phyloP scores from a whole-genome alignment of 1,140 invertebrate species.

The Drosophila ficusphila region DNA sequence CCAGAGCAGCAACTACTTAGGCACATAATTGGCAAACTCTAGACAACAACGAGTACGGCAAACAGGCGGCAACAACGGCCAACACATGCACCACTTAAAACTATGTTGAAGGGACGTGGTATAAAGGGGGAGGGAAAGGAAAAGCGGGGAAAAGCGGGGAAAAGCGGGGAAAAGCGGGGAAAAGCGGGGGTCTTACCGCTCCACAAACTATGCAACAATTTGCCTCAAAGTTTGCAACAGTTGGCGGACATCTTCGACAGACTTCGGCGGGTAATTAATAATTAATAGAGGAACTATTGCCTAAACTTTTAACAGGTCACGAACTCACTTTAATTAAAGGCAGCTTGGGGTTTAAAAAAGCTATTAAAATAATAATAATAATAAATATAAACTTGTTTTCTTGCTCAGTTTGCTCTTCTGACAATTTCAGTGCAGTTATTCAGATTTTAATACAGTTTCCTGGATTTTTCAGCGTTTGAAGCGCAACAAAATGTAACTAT shows the following conservation, averaged over 20 bases:
- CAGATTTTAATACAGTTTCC: too few relatives aligned
- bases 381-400: too few relatives aligned
- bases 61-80: slow-evolving; percentile 20
- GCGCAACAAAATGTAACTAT: too few relatives aligned
- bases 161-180: background rate
- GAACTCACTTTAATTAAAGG: too few relatives aligned
- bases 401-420: too few relatives aligned
- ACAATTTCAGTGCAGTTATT: too few relatives aligned
- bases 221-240: slow-evolving; percentile 31
- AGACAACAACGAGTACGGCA: slow-evolving; percentile 28
- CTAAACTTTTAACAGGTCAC: too few relatives aligned
- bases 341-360: too few relatives aligned
- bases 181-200: background rate
- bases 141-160: background rate
- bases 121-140: background rate
- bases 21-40: slow-evolving; percentile 37
- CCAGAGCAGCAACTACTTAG: slow-evolving; percentile 32
- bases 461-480: too few relatives aligned
- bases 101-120: slow-evolving; percentile 1
- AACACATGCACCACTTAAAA: slow-evolving; percentile 30
- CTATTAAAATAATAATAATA: background rate
- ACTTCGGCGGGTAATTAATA: slow-evolving; percentile 22
- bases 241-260: slow-evolving; percentile 34
- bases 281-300: slow-evolving; percentile 27
- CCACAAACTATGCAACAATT: slow-evolving; percentile 37